Conservation (phyloP, 2,797 vertebrate genomes). For the Poeciliopsis gracilis region DNA sequence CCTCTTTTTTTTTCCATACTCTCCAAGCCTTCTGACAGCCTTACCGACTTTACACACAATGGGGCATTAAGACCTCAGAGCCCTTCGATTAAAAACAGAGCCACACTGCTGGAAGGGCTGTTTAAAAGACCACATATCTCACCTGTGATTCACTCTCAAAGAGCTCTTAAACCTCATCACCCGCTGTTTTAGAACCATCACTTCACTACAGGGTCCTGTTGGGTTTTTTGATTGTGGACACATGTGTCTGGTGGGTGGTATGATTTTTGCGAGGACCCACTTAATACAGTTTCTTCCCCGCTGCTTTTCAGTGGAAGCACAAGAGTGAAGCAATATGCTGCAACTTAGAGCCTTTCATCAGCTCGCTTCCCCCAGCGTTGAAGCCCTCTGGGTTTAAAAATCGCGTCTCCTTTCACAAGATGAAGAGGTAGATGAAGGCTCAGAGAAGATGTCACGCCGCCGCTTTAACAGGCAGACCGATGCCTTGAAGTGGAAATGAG, state of each 20-base stretch:
- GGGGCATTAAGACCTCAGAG: slow-evolving; percentile 3
- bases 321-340: slow-evolving; percentile 53
- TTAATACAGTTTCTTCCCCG: slow-evolving; percentile 31
- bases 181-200: slow-evolving; percentile 14
- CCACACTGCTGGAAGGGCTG: slow-evolving; percentile 1
- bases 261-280: slow-evolving; percentile 20
- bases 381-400: slow-evolving; percentile 50
- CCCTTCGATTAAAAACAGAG: slow-evolving; percentile 17
- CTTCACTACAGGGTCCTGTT: slow-evolving; percentile 20
- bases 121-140: slow-evolving; percentile 23
- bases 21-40: neutral
- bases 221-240: slow-evolving; percentile 21
- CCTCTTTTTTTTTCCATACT: neutral
- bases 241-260: slow-evolving; percentile 15
- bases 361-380: slow-evolving; percentile 34
- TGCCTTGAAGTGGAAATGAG: slow-evolving; percentile 80
- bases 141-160: slow-evolving; percentile 26
- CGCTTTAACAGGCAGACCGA: slow-evolving; percentile 54
- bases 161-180: slow-evolving; percentile 10
- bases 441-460: slow-evolving; percentile 41
- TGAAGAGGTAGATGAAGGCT: slow-evolving; percentile 57
- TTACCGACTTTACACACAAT: slow-evolving; percentile 14
- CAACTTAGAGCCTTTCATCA: slow-evolving; percentile 53
- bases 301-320: slow-evolving; percentile 8
- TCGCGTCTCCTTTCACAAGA: slow-evolving; percentile 40